phyloP scores from a whole-genome alignment of 30 jellyfish, hydroid and myxozoan genomes.

The Clytia hemisphaerica region DNA sequence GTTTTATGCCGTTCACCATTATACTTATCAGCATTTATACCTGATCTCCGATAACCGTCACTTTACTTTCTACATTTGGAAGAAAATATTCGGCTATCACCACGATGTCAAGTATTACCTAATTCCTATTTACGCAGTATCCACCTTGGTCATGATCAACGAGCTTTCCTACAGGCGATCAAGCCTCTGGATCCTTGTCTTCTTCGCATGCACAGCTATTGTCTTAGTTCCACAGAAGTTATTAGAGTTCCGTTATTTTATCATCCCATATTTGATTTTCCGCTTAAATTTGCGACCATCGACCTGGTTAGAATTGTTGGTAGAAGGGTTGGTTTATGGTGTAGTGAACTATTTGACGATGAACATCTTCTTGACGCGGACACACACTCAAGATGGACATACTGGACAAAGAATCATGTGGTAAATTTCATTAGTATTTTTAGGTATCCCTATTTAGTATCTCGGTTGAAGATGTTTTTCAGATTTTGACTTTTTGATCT shows the following conservation, averaged over 20 bases:
- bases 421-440: too few relatives aligned
- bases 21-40: constrained; percentile 72
- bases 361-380: constrained; percentile 46
- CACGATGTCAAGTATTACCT: constrained; percentile 44
- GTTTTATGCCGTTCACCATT: constrained; percentile 8
- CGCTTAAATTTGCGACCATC: constrained; percentile 52
- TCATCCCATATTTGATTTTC: constrained; percentile 66
- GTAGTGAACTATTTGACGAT: constrained; percentile 49
- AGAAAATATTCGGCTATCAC: constrained; percentile 51
- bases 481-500: too few relatives aligned
- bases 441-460: too few relatives aligned
- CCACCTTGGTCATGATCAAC: constrained; percentile 15
- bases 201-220: constrained; percentile 17
- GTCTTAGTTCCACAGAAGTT: constrained; percentile 89
- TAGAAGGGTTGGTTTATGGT: constrained; percentile 43
- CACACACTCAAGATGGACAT: too few relatives aligned
- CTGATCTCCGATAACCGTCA: constrained; percentile 92
- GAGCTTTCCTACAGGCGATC: constrained; percentile 14
- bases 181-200: constrained; percentile 41
- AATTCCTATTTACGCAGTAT: constrained; percentile 52
- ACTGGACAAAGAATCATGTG: too few relatives aligned
- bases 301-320: constrained; percentile 13
- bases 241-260: constrained; percentile 73
- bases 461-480: too few relatives aligned
- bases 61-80: constrained; percentile 84